Evolutionary conservation across 2,113 vertebrate genomes (phyloP).

Genomic region (Xenopus laevis): DNA sequence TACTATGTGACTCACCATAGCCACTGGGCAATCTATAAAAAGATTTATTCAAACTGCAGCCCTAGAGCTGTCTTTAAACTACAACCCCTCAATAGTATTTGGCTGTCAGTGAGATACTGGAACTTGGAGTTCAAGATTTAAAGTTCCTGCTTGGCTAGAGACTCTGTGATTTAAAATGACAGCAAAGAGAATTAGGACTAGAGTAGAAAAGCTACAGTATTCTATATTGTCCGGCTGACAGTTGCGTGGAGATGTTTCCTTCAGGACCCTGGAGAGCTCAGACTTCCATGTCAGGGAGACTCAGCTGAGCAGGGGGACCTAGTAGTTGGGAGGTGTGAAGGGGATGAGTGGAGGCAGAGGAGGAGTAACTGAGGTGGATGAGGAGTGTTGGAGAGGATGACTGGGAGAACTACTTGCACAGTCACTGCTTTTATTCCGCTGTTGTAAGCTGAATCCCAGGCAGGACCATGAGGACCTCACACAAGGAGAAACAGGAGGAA

Average conservation of each 20-base stretch:
- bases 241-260: background rate
- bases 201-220: background rate
- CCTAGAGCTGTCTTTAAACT: too few species aligned
- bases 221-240: background rate
- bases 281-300: background rate
- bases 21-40: too few species aligned
- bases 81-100: too few species aligned
- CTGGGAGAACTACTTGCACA: slow-evolving; percentile 47
- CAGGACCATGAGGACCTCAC: slow-evolving; percentile 62
- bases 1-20: too few species aligned
- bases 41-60: too few species aligned
- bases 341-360: slow-evolving; percentile 13
- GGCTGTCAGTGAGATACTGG: too few species aligned
- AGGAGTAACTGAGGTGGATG: slow-evolving; percentile 28
- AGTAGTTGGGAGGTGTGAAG: slow-evolving; percentile 20
- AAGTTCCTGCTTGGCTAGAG: too few species aligned
- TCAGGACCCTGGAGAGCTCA: slow-evolving; percentile 38
- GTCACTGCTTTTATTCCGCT: slow-evolving; percentile 40
- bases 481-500: slow-evolving; percentile 44
- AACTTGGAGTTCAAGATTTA: too few species aligned
- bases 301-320: slow-evolving; percentile 1
- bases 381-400: slow-evolving; percentile 45
- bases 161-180: too few species aligned
- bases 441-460: slow-evolving; percentile 53
- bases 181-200: background rate